Conservation (phyloP, 2,113 vertebrate species). For the Rhipidura dahli region DNA sequence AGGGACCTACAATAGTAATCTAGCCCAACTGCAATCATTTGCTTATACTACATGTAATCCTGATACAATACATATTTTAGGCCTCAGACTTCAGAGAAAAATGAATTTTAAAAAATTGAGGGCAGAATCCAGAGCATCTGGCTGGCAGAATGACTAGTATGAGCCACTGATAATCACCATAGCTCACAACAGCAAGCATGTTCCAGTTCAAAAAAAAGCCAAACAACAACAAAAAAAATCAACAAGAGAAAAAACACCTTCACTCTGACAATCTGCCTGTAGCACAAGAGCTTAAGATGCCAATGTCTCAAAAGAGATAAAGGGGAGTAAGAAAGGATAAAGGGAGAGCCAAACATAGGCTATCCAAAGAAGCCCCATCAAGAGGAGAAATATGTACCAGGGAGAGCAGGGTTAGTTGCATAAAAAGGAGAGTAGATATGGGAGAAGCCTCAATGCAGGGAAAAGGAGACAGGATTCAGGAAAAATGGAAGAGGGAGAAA, state of each 20-base stretch:
- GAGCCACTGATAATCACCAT: not conserved
- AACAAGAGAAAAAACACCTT: not conserved
- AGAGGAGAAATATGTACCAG: not conserved
- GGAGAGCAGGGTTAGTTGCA: not conserved
- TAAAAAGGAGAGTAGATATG: not conserved
- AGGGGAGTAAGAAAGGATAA: not conserved
- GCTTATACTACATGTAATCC: not conserved
- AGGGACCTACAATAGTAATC: not conserved
- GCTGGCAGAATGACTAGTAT: not conserved
- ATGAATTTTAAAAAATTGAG: not conserved
- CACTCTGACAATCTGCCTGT: not conserved
- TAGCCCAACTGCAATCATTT: not conserved
- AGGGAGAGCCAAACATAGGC: not conserved
- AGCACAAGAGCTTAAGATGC: not conserved
- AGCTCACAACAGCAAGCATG: not conserved
- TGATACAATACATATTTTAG: not conserved
- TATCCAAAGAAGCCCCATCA: not conserved
- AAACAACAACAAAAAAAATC: not conserved
- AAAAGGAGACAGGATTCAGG: not conserved
- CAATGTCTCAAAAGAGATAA: not conserved
- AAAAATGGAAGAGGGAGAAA: not conserved
- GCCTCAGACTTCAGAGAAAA: not conserved
- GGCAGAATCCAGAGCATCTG: not conserved
- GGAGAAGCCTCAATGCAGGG: not conserved
- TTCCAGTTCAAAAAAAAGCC: not conserved